Conservation (phyloP, 2,888 invertebrate species). For the Chalcosyrphus nemorum region DNA sequence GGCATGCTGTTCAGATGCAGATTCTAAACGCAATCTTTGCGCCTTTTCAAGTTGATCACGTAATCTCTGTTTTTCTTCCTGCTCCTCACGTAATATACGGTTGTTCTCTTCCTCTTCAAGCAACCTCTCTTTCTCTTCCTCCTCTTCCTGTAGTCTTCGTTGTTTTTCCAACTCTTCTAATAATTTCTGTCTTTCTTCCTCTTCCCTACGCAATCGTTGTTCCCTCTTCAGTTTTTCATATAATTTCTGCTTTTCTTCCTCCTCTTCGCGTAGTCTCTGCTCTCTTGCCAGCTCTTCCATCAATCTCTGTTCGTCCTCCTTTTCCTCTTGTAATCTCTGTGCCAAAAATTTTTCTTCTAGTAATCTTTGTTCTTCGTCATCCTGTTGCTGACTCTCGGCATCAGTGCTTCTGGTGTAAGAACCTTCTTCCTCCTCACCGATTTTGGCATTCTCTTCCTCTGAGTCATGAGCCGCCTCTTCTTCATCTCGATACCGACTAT, state of each 20-base stretch:
- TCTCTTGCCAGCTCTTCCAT: neutral
- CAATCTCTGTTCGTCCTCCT: constrained; percentile 42
- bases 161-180: constrained; percentile 15
- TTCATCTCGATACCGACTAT: constrained; percentile 74
- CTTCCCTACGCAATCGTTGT: constrained; percentile 32
- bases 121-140: constrained; percentile 5
- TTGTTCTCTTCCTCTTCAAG: constrained; percentile 68
- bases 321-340: constrained; percentile 28
- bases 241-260: constrained; percentile 41
- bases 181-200: constrained; percentile 49
- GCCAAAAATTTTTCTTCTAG: constrained; percentile 26
- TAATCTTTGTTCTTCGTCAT: constrained; percentile 74
- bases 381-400: constrained; percentile 76
- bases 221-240: constrained; percentile 7
- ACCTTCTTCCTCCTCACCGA: constrained; percentile 77
- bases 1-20: constrained; percentile 32
- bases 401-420: constrained; percentile 77
- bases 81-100: constrained; percentile 46
- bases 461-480: constrained; percentile 55
- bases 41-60: constrained; percentile 70
- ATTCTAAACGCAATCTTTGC: constrained; percentile 50
- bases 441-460: constrained; percentile 60
- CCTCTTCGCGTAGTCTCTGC: constrained; percentile 49
- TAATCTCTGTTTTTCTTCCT: constrained; percentile 1
- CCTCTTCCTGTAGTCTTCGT: constrained; percentile 55